phyloP scores from a whole-genome alignment of 2,888 invertebrate species.

The Anaspis maculata region DNA sequence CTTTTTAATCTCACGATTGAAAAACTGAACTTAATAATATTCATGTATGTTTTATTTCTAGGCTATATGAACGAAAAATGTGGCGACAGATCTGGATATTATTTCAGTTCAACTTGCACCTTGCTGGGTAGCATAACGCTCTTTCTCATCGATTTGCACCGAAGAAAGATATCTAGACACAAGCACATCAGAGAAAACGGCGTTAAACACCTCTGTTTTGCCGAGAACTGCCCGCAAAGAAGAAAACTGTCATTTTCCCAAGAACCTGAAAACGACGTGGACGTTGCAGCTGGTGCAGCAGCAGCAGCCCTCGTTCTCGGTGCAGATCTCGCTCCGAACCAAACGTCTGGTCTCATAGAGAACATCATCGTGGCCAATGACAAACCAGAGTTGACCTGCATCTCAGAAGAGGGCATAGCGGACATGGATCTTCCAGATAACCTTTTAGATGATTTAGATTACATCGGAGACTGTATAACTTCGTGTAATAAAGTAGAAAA shows the following conservation, averaged over 20 bases:
- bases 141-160: conserved; percentile 74
- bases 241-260: conserved; percentile 51
- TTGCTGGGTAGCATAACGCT: conserved; percentile 67
- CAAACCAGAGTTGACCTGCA: conserved; percentile 71
- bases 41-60: too few relatives aligned
- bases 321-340: conserved; percentile 40
- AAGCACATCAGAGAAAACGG: conserved; percentile 59
- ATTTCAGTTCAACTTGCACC: conserved; percentile 73
- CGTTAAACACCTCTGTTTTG: conserved; percentile 48
- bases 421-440: conserved; percentile 78
- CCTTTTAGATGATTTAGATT: conserved; percentile 67
- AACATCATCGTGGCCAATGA: conserved; percentile 45
- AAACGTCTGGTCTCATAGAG: conserved; percentile 43
- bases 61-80: conserved; percentile 73
- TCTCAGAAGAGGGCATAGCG: conserved; percentile 76
- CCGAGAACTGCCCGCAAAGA: conserved; percentile 50
- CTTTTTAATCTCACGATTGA: too few relatives aligned
- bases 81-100: conserved; percentile 73
- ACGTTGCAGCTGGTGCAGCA: conserved; percentile 44
- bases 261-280: conserved; percentile 50
- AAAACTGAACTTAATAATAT: too few relatives aligned
- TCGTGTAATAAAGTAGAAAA: conserved; percentile 82
- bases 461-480: conserved; percentile 75
- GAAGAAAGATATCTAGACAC: conserved; percentile 59
- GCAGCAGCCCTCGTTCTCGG: conserved; percentile 48